Base-by-base conservation (phyloP, 2,888 invertebrate species). In the Drosophila infuscata region DNA sequence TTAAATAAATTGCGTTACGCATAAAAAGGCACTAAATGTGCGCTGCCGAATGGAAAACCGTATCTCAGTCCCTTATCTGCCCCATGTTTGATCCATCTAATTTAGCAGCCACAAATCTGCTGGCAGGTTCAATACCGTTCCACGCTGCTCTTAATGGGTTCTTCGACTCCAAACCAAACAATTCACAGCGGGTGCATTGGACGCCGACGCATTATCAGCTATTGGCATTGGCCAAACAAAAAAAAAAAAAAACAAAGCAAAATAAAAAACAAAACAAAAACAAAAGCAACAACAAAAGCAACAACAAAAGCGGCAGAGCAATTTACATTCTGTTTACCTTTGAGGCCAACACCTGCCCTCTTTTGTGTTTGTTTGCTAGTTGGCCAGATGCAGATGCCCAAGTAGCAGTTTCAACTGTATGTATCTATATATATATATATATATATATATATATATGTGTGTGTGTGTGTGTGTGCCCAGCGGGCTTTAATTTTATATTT, bases 271-370 rank as follows among this genome's bases (percentile, higher is more conserved):
- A 33, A 65, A 64, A 52, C 61, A 52, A 46, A 48, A 48, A 29
- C 6, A 46, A 62, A 64, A 52, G 59, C 38, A 49, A n/a, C n/a
- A 48, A 29, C 6, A 46, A 62, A 64, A 52, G 59, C 38, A 49
- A n/a, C n/a, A n/a, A n/a, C n/a, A 49, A 54, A 64, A 29, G 49
- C 68, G 59, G 60, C 61, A 73, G 81, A 87, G 70, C 73, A 83
- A 86, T 84, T 84, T 89, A 75, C 79, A 83, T 89, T 83, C 66
- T 83, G 75, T 83, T 83, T 86, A 83, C 78, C 78, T 76, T 70
- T 78, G 36, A 46, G 35, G 48, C 61, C 25, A 46, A 66, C 17
- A 56, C 51, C 59, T 35, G 64, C 29, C 43, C 36, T 17, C 49
- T 51, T 62, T 62, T 62, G 59, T 49, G 51, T 29, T 49, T 32